Evolutionary conservation across 1,140 invertebrate genomes (phyloP), one percentile per base, ranked within the genome.

Genomic region (Sitophilus oryzae): DNA sequence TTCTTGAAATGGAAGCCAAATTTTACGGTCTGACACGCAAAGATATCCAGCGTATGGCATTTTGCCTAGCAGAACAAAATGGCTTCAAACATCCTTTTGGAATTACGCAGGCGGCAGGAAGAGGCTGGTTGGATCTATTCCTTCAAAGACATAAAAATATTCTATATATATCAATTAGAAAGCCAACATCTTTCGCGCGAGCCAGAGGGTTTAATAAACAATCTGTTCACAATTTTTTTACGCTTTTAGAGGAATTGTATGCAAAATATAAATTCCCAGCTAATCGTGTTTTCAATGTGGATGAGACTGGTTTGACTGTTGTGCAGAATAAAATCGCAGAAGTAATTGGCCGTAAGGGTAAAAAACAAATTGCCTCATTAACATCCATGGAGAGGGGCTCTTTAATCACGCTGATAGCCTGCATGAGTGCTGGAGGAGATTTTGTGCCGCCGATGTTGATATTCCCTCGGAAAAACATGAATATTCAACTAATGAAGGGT

Each of bases 221-320:
- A n/a, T n/a, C n/a, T n/a, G n/a, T n/a, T n/a, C n/a, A n/a, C n/a
- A n/a, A n/a, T n/a, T n/a, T n/a, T n/a, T n/a, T n/a, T n/a, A n/a
- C n/a, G n/a, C n/a, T n/a, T n/a, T n/a, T n/a, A n/a, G n/a, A n/a
- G n/a, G n/a, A n/a, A n/a, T n/a, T n/a, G n/a, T n/a, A n/a, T n/a
- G n/a, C n/a, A n/a, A n/a, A n/a, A n/a, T n/a, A n/a, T 70, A 62
- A 64, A 16, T 69, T 52, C 62, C 40, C 60, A 47, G 36, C 64
- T 43, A 44, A 64, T 9, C 50, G 66, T 37, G 64, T 72, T 20
- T 72, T 60, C 48, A 72, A 71, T 54, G 64, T 71, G 9, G 64
- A 71, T 43, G 69, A 72, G 58, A 65, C 63, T 2, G 68, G 68
- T 20, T 21, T 71, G 0, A 52, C 59, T 23, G 53, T 66, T 15